Base-by-base conservation (phyloP, 2,888 invertebrate genomes). In the Euzophera pinguis region DNA sequence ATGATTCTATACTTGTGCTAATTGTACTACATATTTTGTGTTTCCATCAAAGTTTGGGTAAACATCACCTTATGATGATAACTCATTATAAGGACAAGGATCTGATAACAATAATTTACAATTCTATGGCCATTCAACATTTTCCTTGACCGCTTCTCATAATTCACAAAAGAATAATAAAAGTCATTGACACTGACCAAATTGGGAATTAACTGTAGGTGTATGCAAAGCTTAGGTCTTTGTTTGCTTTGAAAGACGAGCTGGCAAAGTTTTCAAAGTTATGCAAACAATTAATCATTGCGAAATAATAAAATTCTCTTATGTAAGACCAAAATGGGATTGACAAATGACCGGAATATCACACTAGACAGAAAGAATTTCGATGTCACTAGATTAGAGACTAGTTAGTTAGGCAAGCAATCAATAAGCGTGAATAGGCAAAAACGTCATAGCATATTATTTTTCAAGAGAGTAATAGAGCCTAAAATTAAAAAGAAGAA, bases 141-240 rank as follows among this genome's bases (percentile, higher is more conserved):
- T 69, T 69, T 71, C 72, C 64, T 50, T 50, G 67, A 65, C 65
- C 57, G 57, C 66, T 54, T 58, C 50, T 3, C 50, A 50, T 41
- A 41, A 32, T 49, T 1, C 41, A 50, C 50, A 50, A 50, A 29
- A 50, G 41, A 14, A 41, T 56, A 59, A 64, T 59, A 53, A 22
- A 41, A 43, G 52, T 53, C 51, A 61, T 41, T 35, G 32, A 52
- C 39, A 42, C 34, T 43, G 50, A 52, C 47, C 47, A 47, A 29
- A 53, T 50, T 45, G 47, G 45, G 38, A 47, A 47, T 50, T 43
- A 53, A 39, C 22, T 35, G n/a, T 17, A 39, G 32, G 29, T 16
- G 32, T 41, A n/a, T n/a, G 7, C 27, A n/a, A n/a, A n/a, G n/a
- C n/a, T n/a, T n/a, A n/a, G n/a, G n/a, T 45, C 2, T 9, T 12